Conservation (phyloP, 2,888 invertebrate genomes). For the Parelbella ahira region DNA sequence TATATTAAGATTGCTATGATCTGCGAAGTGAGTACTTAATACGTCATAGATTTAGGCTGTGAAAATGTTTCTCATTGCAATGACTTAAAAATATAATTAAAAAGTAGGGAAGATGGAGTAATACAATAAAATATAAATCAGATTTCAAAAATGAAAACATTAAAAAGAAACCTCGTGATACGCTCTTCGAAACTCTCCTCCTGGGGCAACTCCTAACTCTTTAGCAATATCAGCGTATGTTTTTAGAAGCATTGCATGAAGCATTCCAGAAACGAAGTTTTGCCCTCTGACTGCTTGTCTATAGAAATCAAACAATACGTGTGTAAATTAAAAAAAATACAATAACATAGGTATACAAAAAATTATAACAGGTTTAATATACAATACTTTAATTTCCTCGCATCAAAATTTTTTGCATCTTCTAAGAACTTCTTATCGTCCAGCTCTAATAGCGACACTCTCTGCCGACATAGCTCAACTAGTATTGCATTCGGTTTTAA, state of each 20-base stretch:
- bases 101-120: too few species aligned
- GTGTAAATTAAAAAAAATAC: background rate
- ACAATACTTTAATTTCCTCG: slow-evolving; percentile 63
- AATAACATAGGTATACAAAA: background rate
- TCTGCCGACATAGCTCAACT: slow-evolving; percentile 68
- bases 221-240: slow-evolving; percentile 73
- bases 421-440: slow-evolving; percentile 72
- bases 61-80: too few species aligned
- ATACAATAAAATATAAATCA: too few species aligned
- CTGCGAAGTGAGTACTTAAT: too few species aligned
- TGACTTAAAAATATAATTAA: too few species aligned
- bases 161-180: slow-evolving; percentile 61
- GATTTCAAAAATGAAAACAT: too few species aligned
- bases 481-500: slow-evolving; percentile 68
- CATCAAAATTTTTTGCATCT: slow-evolving; percentile 69
- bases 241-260: slow-evolving; percentile 71
- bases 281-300: slow-evolving; percentile 70
- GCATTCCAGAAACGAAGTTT: slow-evolving; percentile 65
- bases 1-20: too few species aligned
- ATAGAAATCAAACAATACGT: slow-evolving; percentile 3
- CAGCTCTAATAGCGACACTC: slow-evolving; percentile 65
- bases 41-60: too few species aligned
- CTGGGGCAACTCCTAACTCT: slow-evolving; percentile 71
- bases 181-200: slow-evolving; percentile 71
- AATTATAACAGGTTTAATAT: background rate